Conservation (phyloP, 2,113 vertebrate genomes). For the Eulemur macaco region DNA sequence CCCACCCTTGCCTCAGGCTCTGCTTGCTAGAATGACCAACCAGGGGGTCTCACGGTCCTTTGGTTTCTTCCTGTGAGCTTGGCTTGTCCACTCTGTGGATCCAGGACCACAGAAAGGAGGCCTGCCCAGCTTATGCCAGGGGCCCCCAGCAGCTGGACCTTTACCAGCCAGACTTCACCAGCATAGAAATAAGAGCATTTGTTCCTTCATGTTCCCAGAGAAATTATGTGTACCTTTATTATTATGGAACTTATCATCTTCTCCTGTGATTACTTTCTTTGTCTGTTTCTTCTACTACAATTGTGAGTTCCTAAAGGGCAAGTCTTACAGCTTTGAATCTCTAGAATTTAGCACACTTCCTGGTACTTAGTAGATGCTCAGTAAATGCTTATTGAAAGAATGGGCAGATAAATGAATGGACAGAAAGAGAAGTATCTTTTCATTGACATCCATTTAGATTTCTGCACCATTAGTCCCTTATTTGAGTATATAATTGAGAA, state of each 20-base stretch:
- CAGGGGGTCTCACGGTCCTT: background rate
- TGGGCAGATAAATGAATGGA: background rate
- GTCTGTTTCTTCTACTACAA: background rate
- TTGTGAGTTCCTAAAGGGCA: background rate
- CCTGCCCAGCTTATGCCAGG: background rate
- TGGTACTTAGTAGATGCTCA: background rate
- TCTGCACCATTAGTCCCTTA: conserved; percentile 9
- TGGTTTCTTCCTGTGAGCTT: background rate
- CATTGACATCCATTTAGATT: background rate
- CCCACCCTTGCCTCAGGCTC: background rate
- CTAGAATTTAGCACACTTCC: background rate
- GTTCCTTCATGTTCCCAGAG: background rate
- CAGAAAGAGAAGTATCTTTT: background rate
- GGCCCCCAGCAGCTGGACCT: background rate
- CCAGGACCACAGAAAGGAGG: background rate
- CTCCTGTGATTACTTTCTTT: background rate
- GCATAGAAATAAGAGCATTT: background rate
- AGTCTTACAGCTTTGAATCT: background rate
- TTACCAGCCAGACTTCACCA: background rate
- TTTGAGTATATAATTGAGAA: conserved; percentile 30
- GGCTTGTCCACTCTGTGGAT: background rate
- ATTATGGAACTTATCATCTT: background rate
- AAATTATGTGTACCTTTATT: background rate
- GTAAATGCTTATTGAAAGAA: background rate
- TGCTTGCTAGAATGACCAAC: background rate